Base-by-base conservation (phyloP, 2,797 vertebrate genomes). In the Crocodylus rhombifer region DNA sequence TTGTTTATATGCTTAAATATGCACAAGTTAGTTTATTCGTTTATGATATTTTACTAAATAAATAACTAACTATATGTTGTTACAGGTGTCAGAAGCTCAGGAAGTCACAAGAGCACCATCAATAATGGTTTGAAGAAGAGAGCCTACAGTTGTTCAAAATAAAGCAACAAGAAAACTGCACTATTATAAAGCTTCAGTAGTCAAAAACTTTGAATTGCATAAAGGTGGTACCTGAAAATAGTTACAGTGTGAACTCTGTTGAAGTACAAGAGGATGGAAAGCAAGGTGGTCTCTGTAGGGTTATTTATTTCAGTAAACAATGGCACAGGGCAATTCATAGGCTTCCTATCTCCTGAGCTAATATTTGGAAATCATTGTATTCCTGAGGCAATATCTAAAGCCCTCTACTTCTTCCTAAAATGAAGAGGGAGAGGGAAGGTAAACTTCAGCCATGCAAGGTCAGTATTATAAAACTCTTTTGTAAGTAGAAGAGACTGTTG, bases 231-330 rank as follows among this genome's bases (percentile, higher is more conserved):
- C 73, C 91, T 95, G 88, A 67, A 95, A 91, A 92, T 77, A 91
- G 96, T 78, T 78, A 55, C 21, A 30, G 30, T 89, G 61, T 92
- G 89, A 97, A 87, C 58, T 97, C 90, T 63, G 13, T 77, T 4
- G 83, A 62, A 89, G 77, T 92, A 86, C 88, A 74, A 95, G 2
- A 69, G 3, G 79, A 88, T n/a, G 2, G 8, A 67, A 96, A 92
- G 78, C 55, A 93, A 87, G 78, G 79, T 82, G 78, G 79, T 82
- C 51, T 95, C 86, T 88, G 21, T 88, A 92, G 65, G 58, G 88
- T 94, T 97, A 97, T 97, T 97, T 97, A 94, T 96, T 96, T 87
- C 90, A 92, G 81, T 82, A 97, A 97, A 96, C 85, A 96, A 82
- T 36, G 65, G 90, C 87, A 91, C 92, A 84, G 0, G 4, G 88